Base-by-base conservation (phyloP, 2,113 vertebrate genomes). In the Blennius ocellaris region DNA sequence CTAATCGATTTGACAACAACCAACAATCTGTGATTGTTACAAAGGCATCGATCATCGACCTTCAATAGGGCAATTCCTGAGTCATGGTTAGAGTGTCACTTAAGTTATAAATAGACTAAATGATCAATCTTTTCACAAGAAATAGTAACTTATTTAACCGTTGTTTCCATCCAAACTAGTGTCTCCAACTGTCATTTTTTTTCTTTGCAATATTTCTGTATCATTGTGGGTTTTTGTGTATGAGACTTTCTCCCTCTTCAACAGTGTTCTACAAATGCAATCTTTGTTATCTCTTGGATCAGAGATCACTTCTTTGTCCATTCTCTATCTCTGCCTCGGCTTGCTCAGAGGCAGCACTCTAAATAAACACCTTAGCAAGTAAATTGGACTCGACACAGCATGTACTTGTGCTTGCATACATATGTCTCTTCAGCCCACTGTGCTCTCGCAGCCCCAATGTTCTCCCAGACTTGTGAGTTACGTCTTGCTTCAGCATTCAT, bases 291-390 rank as follows among this genome's bases (percentile, higher is more conserved):
- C 21, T 8, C 1, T 21, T 47, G 65, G 38, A 63, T 69, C 55
- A 53, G 17, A 62, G 69, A 63, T 79, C 6, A 63, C 65, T 58
- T 58, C 47, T 59, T 38, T 62, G 40, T 68, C 67, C 52, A 6
- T 41, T 70, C n/a, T 73, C 37, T 70, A 11, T 48, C 69, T 52
- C 51, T 53, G 39, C 39, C 21, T 49, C 14, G 57, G 10, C 45
- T 11, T 75, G 49, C 44, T 65, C 36, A 37, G 48, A 75, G 61
- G 74, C 48, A 56, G 64, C 56, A 56, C 75, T 83, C 68, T 67
- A 77, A 80, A 64, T 79, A 76, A 76, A 81, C 58, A 67, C 58
- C 65, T 8, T 8, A 8, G 40, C 30, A 61, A 81, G 83, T 78
- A 69, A 79, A 73, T 45, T 58, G 62, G 41, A 49, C 58, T 59